Evolutionary conservation across 1,140 invertebrate species (phyloP).

Genomic region (Wiebesia pumilae): DNA sequence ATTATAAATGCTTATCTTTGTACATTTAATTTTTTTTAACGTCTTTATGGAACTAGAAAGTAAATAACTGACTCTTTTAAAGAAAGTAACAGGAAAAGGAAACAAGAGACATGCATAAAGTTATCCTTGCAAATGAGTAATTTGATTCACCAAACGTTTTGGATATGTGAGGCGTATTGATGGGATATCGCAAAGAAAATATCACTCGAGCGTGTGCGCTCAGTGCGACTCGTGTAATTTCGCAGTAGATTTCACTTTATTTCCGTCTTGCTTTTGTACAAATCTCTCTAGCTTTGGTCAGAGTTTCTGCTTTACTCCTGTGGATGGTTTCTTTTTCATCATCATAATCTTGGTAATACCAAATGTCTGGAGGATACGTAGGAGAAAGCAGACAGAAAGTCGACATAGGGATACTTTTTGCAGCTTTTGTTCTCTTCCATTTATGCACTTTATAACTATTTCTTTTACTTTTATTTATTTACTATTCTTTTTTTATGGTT

Average conservation of each 20-base stretch:
- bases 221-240: no score
- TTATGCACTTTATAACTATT: not conserved
- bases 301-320: not conserved
- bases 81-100: not conserved
- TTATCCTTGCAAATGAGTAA: not conserved
- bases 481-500: no score
- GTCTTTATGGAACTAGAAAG: not conserved
- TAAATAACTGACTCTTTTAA: not conserved
- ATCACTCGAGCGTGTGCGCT: not conserved
- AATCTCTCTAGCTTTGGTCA: not conserved
- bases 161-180: not conserved
- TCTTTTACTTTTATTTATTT: not conserved
- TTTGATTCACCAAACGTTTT: conserved; percentile 9
- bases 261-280: conserved; percentile 26
- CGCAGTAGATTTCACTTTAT: conserved; percentile 41
- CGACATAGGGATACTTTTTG: conserved; percentile 15
- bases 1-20: no score
- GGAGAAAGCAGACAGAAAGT: not conserved
- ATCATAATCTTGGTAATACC: not conserved
- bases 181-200: conserved; percentile 1
- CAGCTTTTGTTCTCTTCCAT: not conserved
- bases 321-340: conserved; percentile 23
- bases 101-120: not conserved
- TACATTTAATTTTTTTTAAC: not conserved
- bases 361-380: not conserved